Conservation (phyloP, 2,888 invertebrate species). For the Nemoura dubitans region DNA sequence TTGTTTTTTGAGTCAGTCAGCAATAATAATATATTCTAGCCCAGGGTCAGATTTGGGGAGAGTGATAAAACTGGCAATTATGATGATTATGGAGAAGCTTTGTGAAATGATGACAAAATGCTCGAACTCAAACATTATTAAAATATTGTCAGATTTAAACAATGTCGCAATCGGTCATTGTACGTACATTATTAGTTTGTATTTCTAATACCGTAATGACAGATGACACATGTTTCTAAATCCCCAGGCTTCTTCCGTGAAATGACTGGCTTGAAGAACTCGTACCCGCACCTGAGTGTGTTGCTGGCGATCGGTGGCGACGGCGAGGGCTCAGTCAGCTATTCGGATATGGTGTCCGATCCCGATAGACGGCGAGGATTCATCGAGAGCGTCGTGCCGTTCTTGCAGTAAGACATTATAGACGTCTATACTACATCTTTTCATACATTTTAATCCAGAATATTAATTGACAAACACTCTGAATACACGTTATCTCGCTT, state of each 20-base stretch:
- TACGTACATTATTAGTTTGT: no score
- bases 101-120: no score
- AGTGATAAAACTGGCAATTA: no score
- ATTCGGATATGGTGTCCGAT: slow-evolving; percentile 88
- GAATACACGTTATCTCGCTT: slow-evolving; percentile 39
- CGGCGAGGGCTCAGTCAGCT: slow-evolving; percentile 92
- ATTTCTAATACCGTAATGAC: not conserved
- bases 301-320: slow-evolving; percentile 90
- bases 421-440: not conserved
- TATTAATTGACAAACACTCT: not conserved
- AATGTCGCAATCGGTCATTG: no score
- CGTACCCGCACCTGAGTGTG: slow-evolving; percentile 75
- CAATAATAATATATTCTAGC: no score
- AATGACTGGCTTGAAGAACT: slow-evolving; percentile 71
- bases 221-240: not conserved
- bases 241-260: slow-evolving; percentile 66
- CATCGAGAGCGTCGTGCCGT: slow-evolving; percentile 73
- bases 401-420: slow-evolving; percentile 66
- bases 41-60: no score
- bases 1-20: no score
- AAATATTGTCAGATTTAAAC: no score
- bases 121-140: no score
- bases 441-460: no score
- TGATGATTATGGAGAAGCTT: no score
- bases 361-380: slow-evolving; percentile 79